Evolutionary conservation across 2,888 invertebrate species (phyloP), one percentile per base, ranked within the genome.

Genomic region (Lasioglossum leucozonium): DNA sequence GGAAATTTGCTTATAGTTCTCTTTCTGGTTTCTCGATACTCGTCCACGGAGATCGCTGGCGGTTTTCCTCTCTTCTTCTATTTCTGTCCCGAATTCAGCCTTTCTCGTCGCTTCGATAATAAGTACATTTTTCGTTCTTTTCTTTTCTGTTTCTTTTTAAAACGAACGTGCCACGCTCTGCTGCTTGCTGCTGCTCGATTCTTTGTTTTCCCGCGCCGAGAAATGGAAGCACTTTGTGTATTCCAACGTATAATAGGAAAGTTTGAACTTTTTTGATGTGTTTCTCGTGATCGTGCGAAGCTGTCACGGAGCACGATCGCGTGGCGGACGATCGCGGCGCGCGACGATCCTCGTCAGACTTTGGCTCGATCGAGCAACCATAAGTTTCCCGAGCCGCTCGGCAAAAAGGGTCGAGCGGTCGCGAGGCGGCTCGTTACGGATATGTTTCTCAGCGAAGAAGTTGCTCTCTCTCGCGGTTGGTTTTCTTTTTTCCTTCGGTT

Each of bases 1-100:
- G 92, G 89, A 92, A 92, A 92, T 92, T 92, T 88, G 91, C 91
- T 30, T 62, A 62, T 30, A 30, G 90, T 90, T 89, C 89, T 69
- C 69, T 13, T 86, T 89, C 86, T 89, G 72, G 78, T 51, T 77
- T 69, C 44, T 81, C 72, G 26, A 72, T 76, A 30, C 62, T 58
- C 26, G 18, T 67, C 62, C 79, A 74, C 72, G 65, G 75, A 80
- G 47, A 44, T 77, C 37, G 44, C 55, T 58, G 81, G 62, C 65
- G 26, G 67, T 82, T 22, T 47, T 47, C 67, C 18, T 62, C 62
- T 62, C 18, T 30, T 62, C 30, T 30, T 26, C 34, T 62, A 30
- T 30, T 18, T 79, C 44, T 65, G 18, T 72, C 65, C 65, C 79
- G 51, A 40, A 72, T 67, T 55, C n/a, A 69, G 65, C 84, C 67